These are phyloP conservation scores for Brenthis daphne DNA, from an alignment of 2,888 invertebrate genomes.

Conservation along the genomic window DNA sequence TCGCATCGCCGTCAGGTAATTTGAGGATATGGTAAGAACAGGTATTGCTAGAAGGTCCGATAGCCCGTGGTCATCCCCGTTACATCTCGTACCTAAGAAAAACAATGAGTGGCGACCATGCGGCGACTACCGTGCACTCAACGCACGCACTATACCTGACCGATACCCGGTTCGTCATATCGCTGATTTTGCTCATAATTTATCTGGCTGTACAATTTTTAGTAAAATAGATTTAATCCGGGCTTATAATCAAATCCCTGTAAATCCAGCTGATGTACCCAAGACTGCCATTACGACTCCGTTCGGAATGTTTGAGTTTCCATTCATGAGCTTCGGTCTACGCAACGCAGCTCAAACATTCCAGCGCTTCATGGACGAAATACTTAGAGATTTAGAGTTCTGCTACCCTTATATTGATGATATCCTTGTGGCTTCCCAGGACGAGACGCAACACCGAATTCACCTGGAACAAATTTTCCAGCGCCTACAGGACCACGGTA, in stretches of 20 bases:
- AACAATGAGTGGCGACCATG: too few relatives aligned
- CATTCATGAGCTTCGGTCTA: slow-evolving; percentile 53
- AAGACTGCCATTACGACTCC: slow-evolving; percentile 52
- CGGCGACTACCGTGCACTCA: too few relatives aligned
- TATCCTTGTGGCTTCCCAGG: slow-evolving; percentile 42
- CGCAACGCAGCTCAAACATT: slow-evolving; percentile 59
- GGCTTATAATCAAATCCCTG: slow-evolving; percentile 57
- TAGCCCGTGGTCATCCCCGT: too few relatives aligned
- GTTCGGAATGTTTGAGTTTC: slow-evolving; percentile 50
- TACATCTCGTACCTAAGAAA: too few relatives aligned
- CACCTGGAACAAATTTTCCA: slow-evolving; percentile 37
- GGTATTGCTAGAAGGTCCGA: too few relatives aligned
- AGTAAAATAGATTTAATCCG: slow-evolving; percentile 33
- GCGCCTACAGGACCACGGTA: slow-evolving; percentile 19
- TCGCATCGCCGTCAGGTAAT: slow-evolving; percentile 39
- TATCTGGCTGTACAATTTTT: slow-evolving; percentile 29
- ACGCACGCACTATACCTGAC: too few relatives aligned
- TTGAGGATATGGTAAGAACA: slow-evolving; percentile 25
- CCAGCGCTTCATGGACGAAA: slow-evolving; percentile 53
- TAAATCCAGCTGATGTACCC: slow-evolving; percentile 46
- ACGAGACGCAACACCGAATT: slow-evolving; percentile 19
- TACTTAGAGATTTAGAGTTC: slow-evolving; percentile 30
- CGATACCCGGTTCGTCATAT: slow-evolving; percentile 22
- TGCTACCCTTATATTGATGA: slow-evolving; percentile 51
- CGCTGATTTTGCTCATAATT: slow-evolving; percentile 34